Base-by-base conservation (phyloP, 2,888 invertebrate species). In the Drosophila colorata region DNA sequence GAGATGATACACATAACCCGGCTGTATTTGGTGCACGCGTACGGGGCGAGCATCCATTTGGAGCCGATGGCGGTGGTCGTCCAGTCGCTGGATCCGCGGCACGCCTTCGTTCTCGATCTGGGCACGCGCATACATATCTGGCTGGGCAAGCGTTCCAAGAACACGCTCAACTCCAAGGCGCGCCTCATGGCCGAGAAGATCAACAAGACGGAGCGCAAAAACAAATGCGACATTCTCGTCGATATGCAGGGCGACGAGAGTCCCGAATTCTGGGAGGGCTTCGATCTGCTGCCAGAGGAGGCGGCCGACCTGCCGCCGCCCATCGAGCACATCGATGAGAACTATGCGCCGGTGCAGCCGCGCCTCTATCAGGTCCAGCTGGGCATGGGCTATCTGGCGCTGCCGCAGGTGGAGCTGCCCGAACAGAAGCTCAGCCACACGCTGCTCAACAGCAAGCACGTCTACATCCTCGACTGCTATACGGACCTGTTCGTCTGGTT, bases 351-450 rank as follows among this genome's bases (percentile, higher is more conserved):
- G 7, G 68, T 82, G 4, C 69, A 94, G 13, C 96, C 98, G 0
- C 94, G 97, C 5, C 93, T 99, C 57, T 99, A 99, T 93, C 96
- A 98, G 93, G 98, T 99, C 57, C 97, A 98, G 88, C 94, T 99
- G 13, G 99, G 99, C 47, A 99, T 98, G 97, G 99, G 99, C 0
- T 99, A 99, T 92, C 93, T 99, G 82, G 99, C 99, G 93, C 93
- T 99, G 84, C 99, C 99, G 3, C 99, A 99, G 93, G 97, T 96
- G 4, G 95, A 96, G 91, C 93, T 95, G 38, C 95, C 96, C 0
- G 95, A 96, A 74, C 94, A 95, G 67, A 96, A 96, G 87, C 93
- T 98, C 6, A 94, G 94, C 0, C 95, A 97, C 81, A 95, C 94
- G 0, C 93, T 97, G 78, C 94, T 99, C 52, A 95, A 96, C 84